Evolutionary conservation across 92 coral and sea anemone species (phyloP), one percentile per base, ranked within the genome.

Genomic region (Siderastrea radians): DNA sequence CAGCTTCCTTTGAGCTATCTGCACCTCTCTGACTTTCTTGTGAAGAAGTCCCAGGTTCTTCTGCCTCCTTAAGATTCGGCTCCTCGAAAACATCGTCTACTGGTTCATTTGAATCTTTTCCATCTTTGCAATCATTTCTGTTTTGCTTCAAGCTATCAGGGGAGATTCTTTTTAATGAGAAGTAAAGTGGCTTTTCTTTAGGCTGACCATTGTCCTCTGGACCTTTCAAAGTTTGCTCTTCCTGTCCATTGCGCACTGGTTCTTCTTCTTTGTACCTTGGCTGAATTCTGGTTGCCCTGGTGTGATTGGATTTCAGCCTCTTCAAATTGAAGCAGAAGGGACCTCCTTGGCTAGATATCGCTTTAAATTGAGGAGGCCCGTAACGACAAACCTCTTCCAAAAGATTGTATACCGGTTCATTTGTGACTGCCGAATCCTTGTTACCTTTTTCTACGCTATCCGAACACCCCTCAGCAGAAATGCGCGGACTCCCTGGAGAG

Each of bases 251-350:
- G 2, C 38, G 53, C 4, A n/a, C 63, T 10, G 78, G 47, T 5
- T 17, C 50, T 52, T n/a, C n/a, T n/a, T 53, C n/a, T 3, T 8
- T 3, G 15, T 63, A 74, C 11, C 13, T 74, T 14, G 78, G 78
- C 14, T 54, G 61, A 53, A 54, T 54, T 74, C 78, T 74, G 14
- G 78, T 74, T 74, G 78, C 78, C 13, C 38, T 74, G 17, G 78
- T 52, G 63, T 74, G 78, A 53, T 74, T 74, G 5, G 78, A 74
- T 51, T 74, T 74, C 38, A 74, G 8, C 13, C 78, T 55, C 47
- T 44, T 74, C 47, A 74, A 54, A 17, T 53, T 57, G 63, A 74
- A 74, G 78, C 53, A 74, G 9, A 74, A 13, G 2, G 78, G 78
- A 5, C 78, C 63, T 9, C 26, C 78, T 5, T 74, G 15, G 54